Evolutionary conservation across 2,797 vertebrate genomes (phyloP).

Genomic region (Tachyglossus aculeatus): DNA sequence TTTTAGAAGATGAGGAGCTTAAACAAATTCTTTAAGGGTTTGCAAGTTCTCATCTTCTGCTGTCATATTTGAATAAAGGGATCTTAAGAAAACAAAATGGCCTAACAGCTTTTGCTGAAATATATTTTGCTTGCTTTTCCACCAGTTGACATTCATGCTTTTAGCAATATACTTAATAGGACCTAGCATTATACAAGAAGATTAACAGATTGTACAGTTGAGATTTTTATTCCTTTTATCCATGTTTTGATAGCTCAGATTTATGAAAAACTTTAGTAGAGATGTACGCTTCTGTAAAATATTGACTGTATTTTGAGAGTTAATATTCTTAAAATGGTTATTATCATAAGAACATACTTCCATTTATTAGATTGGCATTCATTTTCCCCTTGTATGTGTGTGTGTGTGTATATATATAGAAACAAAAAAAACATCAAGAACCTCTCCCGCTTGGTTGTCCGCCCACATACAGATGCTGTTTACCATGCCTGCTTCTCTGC

Average conservation of each 20-base stretch:
- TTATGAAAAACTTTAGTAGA: slow-evolving; percentile 17
- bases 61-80: too few relatives aligned
- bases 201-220: too few relatives aligned
- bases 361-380: slow-evolving; percentile 34
- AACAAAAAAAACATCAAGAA: slow-evolving; percentile 88
- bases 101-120: too few relatives aligned
- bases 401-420: too few relatives aligned
- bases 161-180: too few relatives aligned
- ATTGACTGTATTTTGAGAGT: background rate
- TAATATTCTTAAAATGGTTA: too few relatives aligned
- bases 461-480: slow-evolving; percentile 90
- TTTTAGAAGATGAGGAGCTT: background rate
- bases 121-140: too few relatives aligned
- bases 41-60: too few relatives aligned
- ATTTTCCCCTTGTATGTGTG: slow-evolving; percentile 30
- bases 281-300: slow-evolving; percentile 25
- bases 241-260: slow-evolving; percentile 3
- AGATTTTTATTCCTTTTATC: slow-evolving; percentile 18
- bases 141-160: too few relatives aligned
- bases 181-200: too few relatives aligned
- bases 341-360: slow-evolving; percentile 17
- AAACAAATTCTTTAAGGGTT: slow-evolving; percentile 8
- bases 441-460: slow-evolving; percentile 88
- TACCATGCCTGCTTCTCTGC: slow-evolving; percentile 93
- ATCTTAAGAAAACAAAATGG: too few relatives aligned